Evolutionary conservation across 2,797 vertebrate species (phyloP), one percentile per base, ranked within the genome.

Genomic region (Pseudomugil tenellus): DNA sequence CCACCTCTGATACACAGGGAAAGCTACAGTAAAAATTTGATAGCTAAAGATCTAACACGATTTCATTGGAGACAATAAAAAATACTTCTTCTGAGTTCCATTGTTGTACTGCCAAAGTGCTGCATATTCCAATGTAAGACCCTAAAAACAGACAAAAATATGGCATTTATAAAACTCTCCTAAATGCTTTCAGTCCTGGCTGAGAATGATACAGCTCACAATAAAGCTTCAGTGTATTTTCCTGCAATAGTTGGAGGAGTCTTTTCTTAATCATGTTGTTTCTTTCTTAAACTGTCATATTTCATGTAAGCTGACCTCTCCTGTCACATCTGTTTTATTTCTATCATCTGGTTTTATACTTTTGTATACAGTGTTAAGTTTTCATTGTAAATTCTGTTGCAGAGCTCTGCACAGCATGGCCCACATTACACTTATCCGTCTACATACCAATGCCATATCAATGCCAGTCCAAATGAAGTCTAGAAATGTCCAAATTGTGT

Each of bases 131-230:
- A 53, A 60, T 52, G 55, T 35, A 8, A 37, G 35, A 35, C 66
- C 55, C 48, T 49, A 67, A 63, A 74, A 59, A 28, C 25, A 29
- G 46, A 70, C 48, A 67, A 56, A 14, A 59, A 72, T n/a, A 32
- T 55, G 61, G 61, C 77, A 71, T 84, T 76, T 76, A 60, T 64
- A 58, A 70, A 61, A 43, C 4, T 26, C 29, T 67, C 77, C 77
- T 41, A 72, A 3, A 75, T 51, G 56, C 59, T 64, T 39, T 56
- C 51, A 46, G 43, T 69, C n/a, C 23, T 35, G 54, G 48, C 62
- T n/a, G 26, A n/a, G 28, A 61, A 43, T 51, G 63, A 39, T 26
- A 12, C 32, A 25, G 13, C 21, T 43, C 25, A 43, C 16, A 63
- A 54, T 62, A 34, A 63, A 58, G n/a, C 0, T 49, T 26, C 29